Conservation (phyloP, 1,140 invertebrate species). For the Triops longicaudatus region DNA sequence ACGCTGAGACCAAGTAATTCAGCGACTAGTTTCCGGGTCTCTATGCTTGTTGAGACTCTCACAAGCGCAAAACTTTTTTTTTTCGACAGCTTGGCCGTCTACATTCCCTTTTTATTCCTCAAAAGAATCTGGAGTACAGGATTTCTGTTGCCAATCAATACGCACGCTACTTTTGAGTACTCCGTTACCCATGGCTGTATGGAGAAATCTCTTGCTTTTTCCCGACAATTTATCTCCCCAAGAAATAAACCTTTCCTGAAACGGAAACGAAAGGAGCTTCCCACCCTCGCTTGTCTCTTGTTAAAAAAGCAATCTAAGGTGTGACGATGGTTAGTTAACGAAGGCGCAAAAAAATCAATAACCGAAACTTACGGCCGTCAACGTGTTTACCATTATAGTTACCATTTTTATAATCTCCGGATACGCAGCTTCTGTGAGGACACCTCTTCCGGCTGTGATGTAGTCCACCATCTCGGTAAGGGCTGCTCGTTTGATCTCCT, state of each 20-base stretch:
- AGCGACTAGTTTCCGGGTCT: neutral
- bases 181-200: neutral
- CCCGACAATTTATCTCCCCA: neutral
- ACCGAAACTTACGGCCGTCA: slow-evolving; percentile 25
- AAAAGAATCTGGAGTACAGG: neutral
- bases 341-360: slow-evolving; percentile 19
- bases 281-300: neutral
- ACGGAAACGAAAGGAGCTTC: neutral
- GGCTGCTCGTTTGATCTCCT: slow-evolving; percentile 95
- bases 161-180: neutral
- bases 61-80: neutral
- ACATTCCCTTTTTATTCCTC: neutral
- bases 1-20: neutral
- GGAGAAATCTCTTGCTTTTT: neutral
- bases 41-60: neutral
- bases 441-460: slow-evolving; percentile 84
- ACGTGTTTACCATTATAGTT: slow-evolving; percentile 28
- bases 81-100: neutral
- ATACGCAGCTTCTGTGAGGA: slow-evolving; percentile 93
- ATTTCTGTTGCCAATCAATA: slow-evolving; percentile 8
- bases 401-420: slow-evolving; percentile 96
- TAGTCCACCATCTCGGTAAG: slow-evolving; percentile 98
- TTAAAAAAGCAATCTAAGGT: neutral
- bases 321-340: neutral
- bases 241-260: neutral